Evolutionary conservation across 2,888 invertebrate species (phyloP).

Genomic region (Taphrorychus bicolor): DNA sequence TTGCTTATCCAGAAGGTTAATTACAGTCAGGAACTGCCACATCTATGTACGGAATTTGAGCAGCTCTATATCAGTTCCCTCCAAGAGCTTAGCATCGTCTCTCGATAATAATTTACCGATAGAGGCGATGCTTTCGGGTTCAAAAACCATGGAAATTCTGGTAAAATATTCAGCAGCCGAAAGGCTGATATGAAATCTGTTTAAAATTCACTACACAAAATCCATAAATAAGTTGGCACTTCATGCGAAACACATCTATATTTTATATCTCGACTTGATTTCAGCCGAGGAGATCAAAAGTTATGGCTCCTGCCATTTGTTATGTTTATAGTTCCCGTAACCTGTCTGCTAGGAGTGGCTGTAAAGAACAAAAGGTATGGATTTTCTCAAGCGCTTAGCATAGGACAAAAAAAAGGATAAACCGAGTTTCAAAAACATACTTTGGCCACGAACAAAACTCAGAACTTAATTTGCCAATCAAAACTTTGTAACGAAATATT

Average conservation of each 20-base stretch:
- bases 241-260: conserved; percentile 38
- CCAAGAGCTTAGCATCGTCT: background rate
- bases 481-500: background rate
- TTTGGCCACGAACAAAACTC: background rate
- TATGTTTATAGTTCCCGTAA: conserved; percentile 25
- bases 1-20: no score
- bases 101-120: background rate
- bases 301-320: conserved; percentile 23
- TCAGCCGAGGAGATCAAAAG: conserved; percentile 22
- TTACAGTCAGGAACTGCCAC: conserved; percentile 6
- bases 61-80: background rate
- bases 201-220: conserved; percentile 37
- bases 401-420: background rate
- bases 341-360: conserved; percentile 15
- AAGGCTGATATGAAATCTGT: conserved; percentile 20
- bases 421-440: background rate
- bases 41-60: conserved; percentile 3
- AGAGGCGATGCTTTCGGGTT: background rate
- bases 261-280: conserved; percentile 35
- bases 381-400: background rate
- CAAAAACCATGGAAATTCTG: conserved; percentile 5
- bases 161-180: conserved; percentile 18
- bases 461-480: background rate
- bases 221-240: conserved; percentile 38
- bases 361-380: conserved; percentile 12